Evolutionary conservation across 64 coral and sea anemone genomes (phyloP).

Genomic region (Stichodactyla mertensii): DNA sequence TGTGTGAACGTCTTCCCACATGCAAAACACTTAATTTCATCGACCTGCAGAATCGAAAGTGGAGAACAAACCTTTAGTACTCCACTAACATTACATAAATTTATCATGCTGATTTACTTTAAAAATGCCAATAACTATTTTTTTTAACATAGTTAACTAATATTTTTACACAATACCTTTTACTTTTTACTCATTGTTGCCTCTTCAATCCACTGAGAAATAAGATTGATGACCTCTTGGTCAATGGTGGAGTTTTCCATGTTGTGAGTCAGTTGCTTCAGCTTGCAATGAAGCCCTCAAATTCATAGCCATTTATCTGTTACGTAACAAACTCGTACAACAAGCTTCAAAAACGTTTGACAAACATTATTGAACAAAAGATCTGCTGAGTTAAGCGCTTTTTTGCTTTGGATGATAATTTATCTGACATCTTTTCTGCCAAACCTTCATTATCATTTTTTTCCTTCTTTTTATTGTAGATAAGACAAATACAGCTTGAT

Average conservation of each 20-base stretch:
- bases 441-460: too few species aligned
- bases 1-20: too few species aligned
- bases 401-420: too few species aligned
- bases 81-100: background rate
- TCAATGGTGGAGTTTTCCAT: background rate
- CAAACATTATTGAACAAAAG: constrained; percentile 22
- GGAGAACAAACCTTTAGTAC: background rate
- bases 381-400: too few species aligned
- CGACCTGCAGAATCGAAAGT: background rate
- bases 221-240: background rate
- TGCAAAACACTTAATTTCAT: background rate
- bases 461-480: too few species aligned
- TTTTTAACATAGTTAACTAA: too few species aligned
- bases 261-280: background rate
- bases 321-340: background rate
- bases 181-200: background rate
- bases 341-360: constrained; percentile 72
- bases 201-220: background rate
- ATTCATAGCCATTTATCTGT: background rate
- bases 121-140: too few species aligned
- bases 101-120: background rate
- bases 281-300: background rate
- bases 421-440: too few species aligned
- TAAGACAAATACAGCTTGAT: too few species aligned
- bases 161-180: background rate